These are phyloP conservation scores for Dryobates pubescens DNA, from an alignment of 2,797 vertebrate species.

Conservation along the genomic window DNA sequence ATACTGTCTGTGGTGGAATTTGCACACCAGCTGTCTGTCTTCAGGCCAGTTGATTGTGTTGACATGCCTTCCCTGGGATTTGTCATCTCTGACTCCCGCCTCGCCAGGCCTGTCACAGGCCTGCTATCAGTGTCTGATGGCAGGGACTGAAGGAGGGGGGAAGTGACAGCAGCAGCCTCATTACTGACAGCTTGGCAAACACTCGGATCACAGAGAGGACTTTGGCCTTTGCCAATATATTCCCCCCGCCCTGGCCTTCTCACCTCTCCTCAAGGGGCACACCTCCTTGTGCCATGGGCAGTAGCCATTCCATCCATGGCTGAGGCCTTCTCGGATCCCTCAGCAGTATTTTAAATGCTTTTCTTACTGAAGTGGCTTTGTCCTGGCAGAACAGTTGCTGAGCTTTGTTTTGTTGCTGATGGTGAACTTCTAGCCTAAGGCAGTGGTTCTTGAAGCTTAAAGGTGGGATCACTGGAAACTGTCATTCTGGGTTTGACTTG, in stretches of 20 bases:
- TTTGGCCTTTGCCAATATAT: not conserved
- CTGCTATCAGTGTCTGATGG: slow-evolving; percentile 53
- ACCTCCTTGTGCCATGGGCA: not conserved
- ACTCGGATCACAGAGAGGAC: not conserved
- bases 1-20: slow-evolving; percentile 56
- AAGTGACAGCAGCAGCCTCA: slow-evolving; percentile 36
- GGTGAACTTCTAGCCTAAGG: not conserved
- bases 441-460: not conserved
- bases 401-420: not conserved
- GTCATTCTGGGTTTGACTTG: not conserved
- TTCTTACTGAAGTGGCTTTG: not conserved
- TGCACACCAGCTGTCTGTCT: slow-evolving; percentile 69
- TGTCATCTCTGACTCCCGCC: slow-evolving; percentile 59
- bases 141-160: slow-evolving; percentile 1
- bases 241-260: too few relatives aligned
- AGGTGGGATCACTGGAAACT: not conserved
- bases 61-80: slow-evolving; percentile 65
- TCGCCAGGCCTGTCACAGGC: slow-evolving; percentile 55
- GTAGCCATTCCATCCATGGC: fast-evolving
- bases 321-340: not conserved
- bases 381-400: not conserved
- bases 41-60: slow-evolving; percentile 60
- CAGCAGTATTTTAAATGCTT: fast-evolving
- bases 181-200: slow-evolving; percentile 19
- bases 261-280: fast-evolving